Evolutionary conservation across 2,113 vertebrate genomes (phyloP).

Genomic region (Nyctibius bracteatus): DNA sequence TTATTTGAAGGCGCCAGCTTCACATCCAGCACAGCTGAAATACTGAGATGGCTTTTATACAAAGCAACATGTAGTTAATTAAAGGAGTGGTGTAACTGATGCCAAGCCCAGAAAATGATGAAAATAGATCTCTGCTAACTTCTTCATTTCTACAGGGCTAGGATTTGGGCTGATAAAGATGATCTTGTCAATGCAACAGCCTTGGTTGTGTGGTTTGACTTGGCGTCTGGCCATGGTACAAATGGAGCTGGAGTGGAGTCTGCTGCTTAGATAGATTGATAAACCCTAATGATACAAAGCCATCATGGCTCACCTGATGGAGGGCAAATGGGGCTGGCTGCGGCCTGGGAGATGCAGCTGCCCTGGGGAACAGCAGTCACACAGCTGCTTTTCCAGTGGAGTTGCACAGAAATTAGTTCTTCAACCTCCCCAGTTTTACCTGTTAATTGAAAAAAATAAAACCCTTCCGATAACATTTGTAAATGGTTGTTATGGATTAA

Average conservation of each 20-base stretch:
- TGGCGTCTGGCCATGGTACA: background rate
- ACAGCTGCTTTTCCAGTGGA: background rate
- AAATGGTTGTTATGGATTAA: background rate
- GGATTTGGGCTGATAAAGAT: background rate
- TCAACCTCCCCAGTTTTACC: background rate
- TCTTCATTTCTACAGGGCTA: background rate
- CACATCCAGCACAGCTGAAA: background rate
- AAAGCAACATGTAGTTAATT: constrained; percentile 20
- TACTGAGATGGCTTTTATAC: background rate
- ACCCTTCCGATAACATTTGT: fast-evolving
- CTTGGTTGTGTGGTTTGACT: background rate
- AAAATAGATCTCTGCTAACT: constrained; percentile 13
- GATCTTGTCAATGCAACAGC: background rate
- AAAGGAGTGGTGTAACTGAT: background rate
- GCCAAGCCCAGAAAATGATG: background rate
- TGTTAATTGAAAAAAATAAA: background rate
- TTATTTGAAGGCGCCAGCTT: background rate
- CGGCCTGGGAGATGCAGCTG: background rate
- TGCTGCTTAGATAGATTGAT: background rate
- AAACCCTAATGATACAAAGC: background rate
- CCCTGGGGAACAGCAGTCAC: background rate
- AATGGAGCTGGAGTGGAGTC: background rate
- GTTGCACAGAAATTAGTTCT: background rate
- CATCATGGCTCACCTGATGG: background rate
- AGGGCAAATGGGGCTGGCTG: background rate